phyloP scores from a whole-genome alignment of 2,797 vertebrate species.

The Gadopsis marmoratus region DNA sequence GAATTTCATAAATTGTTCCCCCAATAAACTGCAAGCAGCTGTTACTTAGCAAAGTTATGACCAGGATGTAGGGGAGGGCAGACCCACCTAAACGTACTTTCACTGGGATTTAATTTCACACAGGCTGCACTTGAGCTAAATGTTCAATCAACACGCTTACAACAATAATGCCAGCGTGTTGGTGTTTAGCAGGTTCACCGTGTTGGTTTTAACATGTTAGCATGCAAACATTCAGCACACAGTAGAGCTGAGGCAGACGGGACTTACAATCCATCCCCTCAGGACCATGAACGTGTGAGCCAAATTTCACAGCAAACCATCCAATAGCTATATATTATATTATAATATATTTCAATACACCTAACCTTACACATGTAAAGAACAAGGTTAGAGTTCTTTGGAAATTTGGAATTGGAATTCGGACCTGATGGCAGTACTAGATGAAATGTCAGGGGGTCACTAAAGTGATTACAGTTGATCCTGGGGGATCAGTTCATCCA shows the following conservation, averaged over 20 bases:
- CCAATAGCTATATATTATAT: no score
- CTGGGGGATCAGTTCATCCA: background rate
- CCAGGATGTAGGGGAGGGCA: constrained; percentile 33
- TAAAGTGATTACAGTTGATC: background rate
- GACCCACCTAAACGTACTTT: constrained; percentile 30
- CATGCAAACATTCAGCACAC: background rate
- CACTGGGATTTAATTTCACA: constrained; percentile 25
- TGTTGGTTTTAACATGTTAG: background rate
- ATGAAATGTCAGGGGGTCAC: background rate
- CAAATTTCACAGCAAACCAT: background rate
- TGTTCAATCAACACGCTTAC: background rate
- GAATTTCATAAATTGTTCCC: constrained; percentile 69
- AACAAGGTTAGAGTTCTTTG: background rate
- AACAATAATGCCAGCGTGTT: background rate
- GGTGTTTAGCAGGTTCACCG: background rate
- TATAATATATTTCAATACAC: background rate
- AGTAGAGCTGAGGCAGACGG: background rate
- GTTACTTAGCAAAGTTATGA: constrained; percentile 56
- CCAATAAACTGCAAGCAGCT: constrained; percentile 69
- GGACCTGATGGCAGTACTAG: no score
- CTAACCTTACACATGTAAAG: background rate
- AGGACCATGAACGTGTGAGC: background rate
- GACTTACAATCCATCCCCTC: background rate
- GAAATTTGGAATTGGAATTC: background rate
- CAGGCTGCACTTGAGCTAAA: background rate